Evolutionary conservation across 2,888 invertebrate genomes (phyloP).

Genomic region (Caenorhabditis sp.): DNA sequence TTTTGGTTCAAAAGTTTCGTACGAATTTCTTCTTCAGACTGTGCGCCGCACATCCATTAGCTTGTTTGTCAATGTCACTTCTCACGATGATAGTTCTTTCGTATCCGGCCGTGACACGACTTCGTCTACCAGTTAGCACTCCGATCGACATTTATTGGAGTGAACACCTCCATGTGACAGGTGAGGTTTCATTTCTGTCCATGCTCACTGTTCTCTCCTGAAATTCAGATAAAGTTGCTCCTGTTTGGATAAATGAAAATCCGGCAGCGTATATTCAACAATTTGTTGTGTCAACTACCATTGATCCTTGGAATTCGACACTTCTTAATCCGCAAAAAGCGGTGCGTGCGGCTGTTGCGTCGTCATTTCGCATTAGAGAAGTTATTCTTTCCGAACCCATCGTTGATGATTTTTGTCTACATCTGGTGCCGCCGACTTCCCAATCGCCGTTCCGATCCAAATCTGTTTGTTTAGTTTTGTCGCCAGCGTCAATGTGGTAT

Average conservation of each 20-base stretch:
- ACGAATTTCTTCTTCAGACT: slow-evolving; percentile 41
- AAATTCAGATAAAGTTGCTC: slow-evolving; percentile 46
- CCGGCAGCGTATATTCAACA: slow-evolving; percentile 64
- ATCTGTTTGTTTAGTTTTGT: slow-evolving; percentile 54
- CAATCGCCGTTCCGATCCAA: slow-evolving; percentile 40
- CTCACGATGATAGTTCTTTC: slow-evolving; percentile 63
- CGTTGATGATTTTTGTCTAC: slow-evolving; percentile 42
- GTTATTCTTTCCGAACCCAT: slow-evolving; percentile 29
- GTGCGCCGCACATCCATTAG: slow-evolving; percentile 62
- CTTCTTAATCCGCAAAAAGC: slow-evolving; percentile 53
- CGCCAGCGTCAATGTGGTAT: slow-evolving; percentile 62
- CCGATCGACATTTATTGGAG: slow-evolving; percentile 62
- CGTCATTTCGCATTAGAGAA: slow-evolving; percentile 39
- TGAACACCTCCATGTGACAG: slow-evolving; percentile 37
- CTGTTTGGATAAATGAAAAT: slow-evolving; percentile 56
- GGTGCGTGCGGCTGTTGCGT: slow-evolving; percentile 53
- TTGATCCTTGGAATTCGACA: slow-evolving; percentile 62
- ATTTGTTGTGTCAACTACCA: slow-evolving; percentile 54
- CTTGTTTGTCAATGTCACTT: slow-evolving; percentile 60
- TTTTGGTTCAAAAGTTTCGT: too few relatives aligned
- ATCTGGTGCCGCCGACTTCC: slow-evolving; percentile 15
- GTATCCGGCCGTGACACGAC: slow-evolving; percentile 59
- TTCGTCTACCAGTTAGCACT: slow-evolving; percentile 48
- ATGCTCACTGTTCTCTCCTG: background rate
- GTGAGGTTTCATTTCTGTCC: background rate